Evolutionary conservation across 2,888 invertebrate species (phyloP).

Genomic region (Frankliniella fusca): DNA sequence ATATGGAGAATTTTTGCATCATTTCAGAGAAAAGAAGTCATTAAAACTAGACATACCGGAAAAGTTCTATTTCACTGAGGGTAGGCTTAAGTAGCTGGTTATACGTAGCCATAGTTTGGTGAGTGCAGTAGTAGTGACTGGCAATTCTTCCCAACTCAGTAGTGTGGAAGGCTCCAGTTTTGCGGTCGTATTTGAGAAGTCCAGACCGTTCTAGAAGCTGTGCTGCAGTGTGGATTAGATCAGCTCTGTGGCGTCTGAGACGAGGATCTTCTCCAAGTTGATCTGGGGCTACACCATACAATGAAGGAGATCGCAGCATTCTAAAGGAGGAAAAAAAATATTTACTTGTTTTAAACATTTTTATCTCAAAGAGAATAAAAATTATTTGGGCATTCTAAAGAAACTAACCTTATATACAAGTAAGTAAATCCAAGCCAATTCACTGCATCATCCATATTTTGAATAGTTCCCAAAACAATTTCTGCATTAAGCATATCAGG

Average conservation of each 20-base stretch:
- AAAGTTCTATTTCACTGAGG: constrained; percentile 93
- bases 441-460: constrained; percentile 84
- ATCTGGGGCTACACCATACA: constrained; percentile 85
- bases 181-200: constrained; percentile 91
- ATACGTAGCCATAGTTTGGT: constrained; percentile 95
- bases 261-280: constrained; percentile 74
- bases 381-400: background rate
- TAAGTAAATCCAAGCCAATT: constrained; percentile 96
- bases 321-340: constrained; percentile 46
- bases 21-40: background rate
- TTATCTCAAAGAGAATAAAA: background rate
- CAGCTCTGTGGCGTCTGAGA: constrained; percentile 85
- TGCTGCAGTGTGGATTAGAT: constrained; percentile 93
- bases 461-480: constrained; percentile 90
- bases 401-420: constrained; percentile 66
- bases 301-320: constrained; percentile 83
- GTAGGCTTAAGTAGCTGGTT: constrained; percentile 95
- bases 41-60: constrained; percentile 49
- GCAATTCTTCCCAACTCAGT: constrained; percentile 97
- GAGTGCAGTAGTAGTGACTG: constrained; percentile 96
- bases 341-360: constrained; percentile 24
- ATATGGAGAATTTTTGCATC: background rate
- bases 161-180: constrained; percentile 81
- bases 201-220: constrained; percentile 86
- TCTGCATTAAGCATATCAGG: constrained; percentile 98